A percentile compares a stretch with the other conserved stretches of the same genome.
Conservation (phyloP, 2,113 vertebrate species). For the Sceloporus undulatus region DNA sequence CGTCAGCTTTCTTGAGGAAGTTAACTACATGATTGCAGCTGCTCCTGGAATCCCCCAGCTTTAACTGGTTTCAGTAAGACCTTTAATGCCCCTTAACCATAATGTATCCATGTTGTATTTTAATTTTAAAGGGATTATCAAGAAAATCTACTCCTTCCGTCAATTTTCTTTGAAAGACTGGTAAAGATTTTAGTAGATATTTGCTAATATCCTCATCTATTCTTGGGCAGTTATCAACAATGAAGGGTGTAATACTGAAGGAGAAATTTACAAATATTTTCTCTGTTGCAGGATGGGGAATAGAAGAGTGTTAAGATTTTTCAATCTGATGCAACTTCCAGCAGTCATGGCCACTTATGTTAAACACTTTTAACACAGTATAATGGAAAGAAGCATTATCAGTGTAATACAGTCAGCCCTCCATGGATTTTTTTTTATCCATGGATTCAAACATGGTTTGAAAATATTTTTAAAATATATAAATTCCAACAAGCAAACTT, state of each 20-base stretch:
- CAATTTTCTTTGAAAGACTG: constrained; percentile 78
- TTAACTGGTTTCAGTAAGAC: constrained; percentile 71
- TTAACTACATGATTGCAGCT: constrained; percentile 65
- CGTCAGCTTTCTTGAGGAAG: constrained; percentile 61
- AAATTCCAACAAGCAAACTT: no score
- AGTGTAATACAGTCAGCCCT: constrained; percentile 43
- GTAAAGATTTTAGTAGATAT: constrained; percentile 74
- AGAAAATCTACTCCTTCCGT: constrained; percentile 77
- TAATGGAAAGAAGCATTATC: constrained; percentile 67
- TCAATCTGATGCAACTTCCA: constrained; percentile 66
- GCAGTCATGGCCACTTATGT: constrained; percentile 60
- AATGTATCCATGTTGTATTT: constrained; percentile 70
- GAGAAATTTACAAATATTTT: constrained; percentile 67
- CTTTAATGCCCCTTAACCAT: constrained; percentile 76
- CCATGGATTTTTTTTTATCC: no score
- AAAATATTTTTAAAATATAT: no score
- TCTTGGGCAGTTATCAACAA: constrained; percentile 72
- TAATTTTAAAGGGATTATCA: constrained; percentile 83
- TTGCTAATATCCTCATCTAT: constrained; percentile 72
- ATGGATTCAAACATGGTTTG: no score
- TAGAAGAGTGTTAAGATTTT: constrained; percentile 69
- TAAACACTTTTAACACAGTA: constrained; percentile 66
- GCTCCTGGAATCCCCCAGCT: constrained; percentile 72
- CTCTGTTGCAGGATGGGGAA: constrained; percentile 65
- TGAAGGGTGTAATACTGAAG: constrained; percentile 61